These are phyloP conservation scores for Toxostoma redivivum DNA, from an alignment of 2,113 vertebrate genomes.

Conservation along the genomic window DNA sequence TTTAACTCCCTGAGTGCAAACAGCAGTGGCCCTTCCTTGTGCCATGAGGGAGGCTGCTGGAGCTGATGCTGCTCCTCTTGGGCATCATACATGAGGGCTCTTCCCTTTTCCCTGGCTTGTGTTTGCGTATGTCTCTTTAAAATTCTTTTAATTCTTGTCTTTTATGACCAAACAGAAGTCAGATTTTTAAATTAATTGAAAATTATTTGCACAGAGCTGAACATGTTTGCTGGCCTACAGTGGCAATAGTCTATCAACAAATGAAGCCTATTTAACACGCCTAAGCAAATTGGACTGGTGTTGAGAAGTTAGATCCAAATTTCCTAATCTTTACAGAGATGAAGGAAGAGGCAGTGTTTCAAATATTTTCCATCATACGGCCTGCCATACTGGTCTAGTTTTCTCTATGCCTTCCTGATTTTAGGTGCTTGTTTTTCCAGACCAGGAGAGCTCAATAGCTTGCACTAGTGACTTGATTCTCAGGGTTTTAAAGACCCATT, in stretches of 20 bases:
- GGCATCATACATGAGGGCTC: neutral
- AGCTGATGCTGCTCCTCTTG: neutral
- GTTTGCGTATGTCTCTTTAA: neutral
- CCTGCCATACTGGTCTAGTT: neutral
- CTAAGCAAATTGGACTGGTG: neutral
- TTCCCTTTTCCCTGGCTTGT: neutral
- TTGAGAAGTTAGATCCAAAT: neutral
- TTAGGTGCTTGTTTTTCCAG: neutral
- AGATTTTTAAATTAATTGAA: neutral
- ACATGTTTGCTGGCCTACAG: neutral
- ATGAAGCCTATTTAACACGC: neutral
- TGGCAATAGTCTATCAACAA: neutral
- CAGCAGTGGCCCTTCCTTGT: neutral
- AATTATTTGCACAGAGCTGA: neutral
- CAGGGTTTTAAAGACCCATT: neutral
- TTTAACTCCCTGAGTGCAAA: neutral
- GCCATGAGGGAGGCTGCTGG: neutral
- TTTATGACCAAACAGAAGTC: neutral
- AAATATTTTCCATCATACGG: neutral
- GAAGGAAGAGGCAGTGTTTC: neutral
- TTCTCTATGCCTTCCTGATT: neutral
- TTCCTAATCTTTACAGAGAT: neutral
- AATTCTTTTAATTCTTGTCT: neutral
- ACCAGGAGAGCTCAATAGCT: neutral
- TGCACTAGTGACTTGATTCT: neutral